Base-by-base conservation (phyloP, 2,113 vertebrate genomes). In the Ardeotis arabs region DNA sequence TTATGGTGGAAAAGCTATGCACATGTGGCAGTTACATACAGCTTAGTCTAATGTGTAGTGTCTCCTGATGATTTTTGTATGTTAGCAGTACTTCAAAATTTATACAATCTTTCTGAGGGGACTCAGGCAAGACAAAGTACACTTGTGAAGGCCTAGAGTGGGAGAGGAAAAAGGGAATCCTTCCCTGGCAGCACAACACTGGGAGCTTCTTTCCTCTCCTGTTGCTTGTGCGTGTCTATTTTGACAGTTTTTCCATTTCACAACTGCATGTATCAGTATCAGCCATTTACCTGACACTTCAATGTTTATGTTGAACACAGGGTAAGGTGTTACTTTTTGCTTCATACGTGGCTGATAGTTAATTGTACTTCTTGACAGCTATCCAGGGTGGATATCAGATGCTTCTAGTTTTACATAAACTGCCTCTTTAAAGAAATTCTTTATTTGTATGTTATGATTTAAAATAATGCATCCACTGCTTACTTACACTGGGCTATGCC, bases 201-300 rank as follows among this genome's bases (percentile, higher is more conserved):
- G n/a, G 9, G 23, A 53, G 13, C 8, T 17, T 82, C 13, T 62
- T 44, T 73, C 5, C 18, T 56, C 13, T 56, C 35, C 14, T 66
- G 3, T 39, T 63, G 9, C 15, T 59, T 39, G 12, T 31, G 6
- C 1, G 0, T 17, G 5, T 55, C 11, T 74, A 17, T 35, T 64
- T 64, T 31, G 16, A 73, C 64, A 66, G 18, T n/a, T 83, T 82
- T 70, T 66, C 35, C 14, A 17, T 79, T 83, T 79, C 67, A 31
- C 14, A 50, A 0, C 12, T 27, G 60, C 21, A 33, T 3, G 0
- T 23, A 23, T 4, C 14, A 7, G 4, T 22, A 35, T 20, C 45
- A 24, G 31, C 31, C 8, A 14, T 23, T 64, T 72, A 81, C 37
- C 6, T 59, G 31, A 7, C 7, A 12, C n/a, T 41, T 77, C 53